These are phyloP conservation scores for Talpa occidentalis DNA, from an alignment of 2,113 vertebrate genomes.

Conservation along the genomic window DNA sequence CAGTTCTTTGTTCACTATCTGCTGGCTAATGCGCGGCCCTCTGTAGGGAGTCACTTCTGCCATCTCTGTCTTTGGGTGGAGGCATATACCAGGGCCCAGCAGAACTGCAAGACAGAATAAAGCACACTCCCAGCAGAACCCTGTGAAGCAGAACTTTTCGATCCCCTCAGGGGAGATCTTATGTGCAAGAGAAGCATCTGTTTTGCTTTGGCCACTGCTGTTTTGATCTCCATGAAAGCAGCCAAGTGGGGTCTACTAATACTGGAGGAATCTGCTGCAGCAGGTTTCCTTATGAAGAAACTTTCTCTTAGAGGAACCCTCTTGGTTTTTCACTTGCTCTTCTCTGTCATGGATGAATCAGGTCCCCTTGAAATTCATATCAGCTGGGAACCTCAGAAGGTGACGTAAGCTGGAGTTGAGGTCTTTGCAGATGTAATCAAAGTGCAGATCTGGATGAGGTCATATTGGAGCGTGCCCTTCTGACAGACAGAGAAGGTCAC, in stretches of 20 bases:
- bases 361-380: not conserved
- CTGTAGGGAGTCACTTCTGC: not conserved
- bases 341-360: not conserved
- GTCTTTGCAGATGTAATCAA: not conserved
- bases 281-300: not conserved
- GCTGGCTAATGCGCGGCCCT: not conserved
- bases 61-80: not conserved
- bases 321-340: not conserved
- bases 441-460: not conserved
- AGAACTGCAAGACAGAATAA: not conserved
- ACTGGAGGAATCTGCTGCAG: not conserved
- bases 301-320: not conserved
- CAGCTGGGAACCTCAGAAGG: not conserved
- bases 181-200: not conserved
- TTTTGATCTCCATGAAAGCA: not conserved
- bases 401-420: not conserved
- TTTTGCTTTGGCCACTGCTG: not conserved
- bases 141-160: not conserved
- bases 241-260: not conserved
- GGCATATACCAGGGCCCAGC: not conserved
- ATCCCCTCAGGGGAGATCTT: not conserved
- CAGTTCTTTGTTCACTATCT: not conserved
- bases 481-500: not conserved
- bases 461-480: not conserved
- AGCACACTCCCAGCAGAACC: not conserved